These are phyloP conservation scores for Paralichthys olivaceus DNA, from an alignment of 2,113 vertebrate species.

Conservation along the genomic window DNA sequence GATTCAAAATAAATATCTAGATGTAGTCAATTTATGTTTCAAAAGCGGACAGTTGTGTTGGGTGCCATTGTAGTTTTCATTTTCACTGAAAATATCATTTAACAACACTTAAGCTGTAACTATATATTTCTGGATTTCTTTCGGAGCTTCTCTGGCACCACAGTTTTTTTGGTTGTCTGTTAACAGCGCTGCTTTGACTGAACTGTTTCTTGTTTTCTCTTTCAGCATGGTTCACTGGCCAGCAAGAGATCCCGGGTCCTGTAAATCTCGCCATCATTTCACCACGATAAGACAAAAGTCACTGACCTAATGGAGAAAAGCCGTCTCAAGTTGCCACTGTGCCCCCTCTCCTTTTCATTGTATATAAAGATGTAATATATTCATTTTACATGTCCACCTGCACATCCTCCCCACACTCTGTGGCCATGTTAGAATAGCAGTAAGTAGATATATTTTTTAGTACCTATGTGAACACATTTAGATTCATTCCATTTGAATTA, in stretches of 20 bases:
- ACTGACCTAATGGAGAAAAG: constrained; percentile 5
- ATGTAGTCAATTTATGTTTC: too few species aligned
- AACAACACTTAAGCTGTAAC: too few species aligned
- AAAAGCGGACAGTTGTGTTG: too few species aligned
- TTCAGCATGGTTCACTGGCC: constrained; percentile 81
- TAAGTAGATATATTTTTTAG: constrained; percentile 48
- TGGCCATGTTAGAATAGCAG: constrained; percentile 52
- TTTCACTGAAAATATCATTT: too few species aligned
- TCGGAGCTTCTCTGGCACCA: constrained; percentile 4
- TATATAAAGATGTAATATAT: constrained; percentile 78
- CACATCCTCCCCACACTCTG: constrained; percentile 39
- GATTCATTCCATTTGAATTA: constrained; percentile 34
- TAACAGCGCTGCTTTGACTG: not conserved
- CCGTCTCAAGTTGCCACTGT: constrained; percentile 58
- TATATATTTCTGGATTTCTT: not conserved
- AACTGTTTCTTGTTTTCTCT: constrained; percentile 10
- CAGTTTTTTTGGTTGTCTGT: not conserved
- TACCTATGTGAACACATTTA: constrained; percentile 21
- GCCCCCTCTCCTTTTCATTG: constrained; percentile 59
- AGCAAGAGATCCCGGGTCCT: constrained; percentile 84
- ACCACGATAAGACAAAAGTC: constrained; percentile 37
- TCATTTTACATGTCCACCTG: constrained; percentile 66
- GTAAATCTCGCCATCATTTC: constrained; percentile 54
- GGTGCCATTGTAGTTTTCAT: too few species aligned
- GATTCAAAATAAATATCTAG: too few species aligned